A percentile compares a stretch with the other conserved stretches of the same genome.
These are phyloP conservation scores for Megathymus violae DNA, from an alignment of 1,140 invertebrate genomes.

Conservation along the genomic window DNA sequence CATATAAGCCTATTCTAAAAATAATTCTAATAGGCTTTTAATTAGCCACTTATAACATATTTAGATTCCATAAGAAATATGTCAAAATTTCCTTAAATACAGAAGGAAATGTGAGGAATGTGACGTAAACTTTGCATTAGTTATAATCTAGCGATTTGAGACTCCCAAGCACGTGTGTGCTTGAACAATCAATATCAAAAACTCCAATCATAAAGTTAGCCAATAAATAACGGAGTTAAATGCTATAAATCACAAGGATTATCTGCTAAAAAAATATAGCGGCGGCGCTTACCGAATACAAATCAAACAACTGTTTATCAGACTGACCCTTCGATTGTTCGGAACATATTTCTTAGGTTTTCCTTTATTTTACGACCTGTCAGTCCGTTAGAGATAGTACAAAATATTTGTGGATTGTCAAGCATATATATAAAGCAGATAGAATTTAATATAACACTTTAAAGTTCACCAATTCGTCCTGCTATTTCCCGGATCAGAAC, in stretches of 20 bases:
- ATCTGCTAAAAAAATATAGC: slow-evolving; percentile 47
- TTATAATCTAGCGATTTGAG: too few species aligned
- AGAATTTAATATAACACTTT: too few species aligned
- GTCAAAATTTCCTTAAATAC: too few species aligned
- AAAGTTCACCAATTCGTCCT: too few species aligned
- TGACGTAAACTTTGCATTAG: too few species aligned
- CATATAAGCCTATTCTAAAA: too few species aligned
- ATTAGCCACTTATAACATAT: too few species aligned
- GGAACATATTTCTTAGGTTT: slow-evolving; percentile 45
- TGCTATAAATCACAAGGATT: slow-evolving; percentile 47
- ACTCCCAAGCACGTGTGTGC: background rate
- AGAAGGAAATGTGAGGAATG: too few species aligned
- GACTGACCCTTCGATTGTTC: slow-evolving; percentile 38
- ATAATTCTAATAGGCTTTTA: too few species aligned
- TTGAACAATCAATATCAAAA: slow-evolving; percentile 16
- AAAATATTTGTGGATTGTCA: slow-evolving; percentile 6
- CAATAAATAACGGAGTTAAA: slow-evolving; percentile 48
- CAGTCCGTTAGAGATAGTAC: slow-evolving; percentile 18
- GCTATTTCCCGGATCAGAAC: too few species aligned
- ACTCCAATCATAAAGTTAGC: slow-evolving; percentile 42
- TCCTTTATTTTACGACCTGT: slow-evolving; percentile 42
- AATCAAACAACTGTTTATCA: slow-evolving; percentile 45
- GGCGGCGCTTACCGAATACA: slow-evolving; percentile 38
- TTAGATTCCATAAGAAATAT: too few species aligned
- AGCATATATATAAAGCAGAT: too few species aligned